Conservation (phyloP, 2,888 invertebrate genomes). For the Ceramica pisi region DNA sequence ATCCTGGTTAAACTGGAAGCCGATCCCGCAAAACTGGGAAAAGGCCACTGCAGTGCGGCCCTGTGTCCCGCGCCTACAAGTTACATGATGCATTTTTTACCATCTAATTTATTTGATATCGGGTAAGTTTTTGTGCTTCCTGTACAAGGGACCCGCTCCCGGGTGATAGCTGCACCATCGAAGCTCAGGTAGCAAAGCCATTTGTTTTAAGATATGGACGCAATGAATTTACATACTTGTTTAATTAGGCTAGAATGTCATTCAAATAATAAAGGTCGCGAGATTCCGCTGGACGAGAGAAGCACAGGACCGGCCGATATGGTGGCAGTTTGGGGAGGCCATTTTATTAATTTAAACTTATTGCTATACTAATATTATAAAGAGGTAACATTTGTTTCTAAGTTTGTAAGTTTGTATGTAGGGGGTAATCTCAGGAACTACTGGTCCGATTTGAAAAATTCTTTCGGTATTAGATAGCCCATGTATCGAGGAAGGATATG, state of each 20-base stretch:
- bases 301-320: too few species aligned
- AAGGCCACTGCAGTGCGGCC: conserved; percentile 46
- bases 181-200: conserved; percentile 40
- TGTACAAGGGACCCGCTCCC: conserved; percentile 34
- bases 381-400: too few species aligned
- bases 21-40: neutral
- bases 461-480: too few species aligned
- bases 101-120: conserved; percentile 64
- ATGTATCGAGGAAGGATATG: too few species aligned
- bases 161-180: neutral
- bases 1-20: too few species aligned
- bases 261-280: neutral
- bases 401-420: too few species aligned
- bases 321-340: too few species aligned
- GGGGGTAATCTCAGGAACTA: too few species aligned
- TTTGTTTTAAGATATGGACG: conserved; percentile 14
- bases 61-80: conserved; percentile 59
- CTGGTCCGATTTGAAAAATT: too few species aligned
- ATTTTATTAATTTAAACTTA: too few species aligned
- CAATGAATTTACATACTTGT: conserved; percentile 32
- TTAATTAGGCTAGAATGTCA: conserved; percentile 8
- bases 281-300: too few species aligned
- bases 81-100: conserved; percentile 63
- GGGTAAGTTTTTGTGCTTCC: conserved; percentile 70
- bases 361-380: too few species aligned